phyloP scores from a whole-genome alignment of 1,140 invertebrate genomes.

The Hormaphis cornu region DNA sequence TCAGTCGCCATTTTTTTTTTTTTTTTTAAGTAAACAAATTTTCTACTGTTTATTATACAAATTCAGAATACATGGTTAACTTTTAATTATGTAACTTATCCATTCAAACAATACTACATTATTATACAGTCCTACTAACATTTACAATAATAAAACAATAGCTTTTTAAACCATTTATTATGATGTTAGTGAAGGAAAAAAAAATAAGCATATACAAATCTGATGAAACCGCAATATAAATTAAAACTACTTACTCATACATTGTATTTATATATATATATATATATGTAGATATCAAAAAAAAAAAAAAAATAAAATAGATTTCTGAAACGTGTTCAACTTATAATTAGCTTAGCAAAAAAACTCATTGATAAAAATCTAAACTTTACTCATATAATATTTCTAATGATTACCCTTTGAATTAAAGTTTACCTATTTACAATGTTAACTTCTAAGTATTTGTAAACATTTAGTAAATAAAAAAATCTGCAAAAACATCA shows the following conservation, averaged over 20 bases:
- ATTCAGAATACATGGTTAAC: neutral
- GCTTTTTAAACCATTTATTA: neutral
- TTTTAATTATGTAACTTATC: conserved; percentile 10
- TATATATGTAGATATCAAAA: neutral
- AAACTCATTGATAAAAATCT: neutral
- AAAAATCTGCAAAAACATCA: conserved; percentile 14
- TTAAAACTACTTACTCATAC: too few species aligned
- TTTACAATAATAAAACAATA: neutral
- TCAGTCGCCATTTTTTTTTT: neutral
- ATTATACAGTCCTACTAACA: neutral
- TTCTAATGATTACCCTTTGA: conserved; percentile 3
- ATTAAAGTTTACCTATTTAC: conserved; percentile 8
- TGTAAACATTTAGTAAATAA: neutral
- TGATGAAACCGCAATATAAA: neutral
- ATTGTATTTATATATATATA: too few species aligned
- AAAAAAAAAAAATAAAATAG: conserved; percentile 1
- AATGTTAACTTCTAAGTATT: neutral
- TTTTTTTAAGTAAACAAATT: neutral
- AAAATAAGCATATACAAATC: neutral
- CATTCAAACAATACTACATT: neutral
- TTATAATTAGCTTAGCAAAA: neutral
- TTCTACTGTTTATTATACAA: neutral
- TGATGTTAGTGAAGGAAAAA: neutral
- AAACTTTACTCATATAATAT: neutral
- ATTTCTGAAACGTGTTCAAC: neutral